Base-by-base conservation (phyloP, 2,888 invertebrate genomes). In the Apomyelois bistriatella region DNA sequence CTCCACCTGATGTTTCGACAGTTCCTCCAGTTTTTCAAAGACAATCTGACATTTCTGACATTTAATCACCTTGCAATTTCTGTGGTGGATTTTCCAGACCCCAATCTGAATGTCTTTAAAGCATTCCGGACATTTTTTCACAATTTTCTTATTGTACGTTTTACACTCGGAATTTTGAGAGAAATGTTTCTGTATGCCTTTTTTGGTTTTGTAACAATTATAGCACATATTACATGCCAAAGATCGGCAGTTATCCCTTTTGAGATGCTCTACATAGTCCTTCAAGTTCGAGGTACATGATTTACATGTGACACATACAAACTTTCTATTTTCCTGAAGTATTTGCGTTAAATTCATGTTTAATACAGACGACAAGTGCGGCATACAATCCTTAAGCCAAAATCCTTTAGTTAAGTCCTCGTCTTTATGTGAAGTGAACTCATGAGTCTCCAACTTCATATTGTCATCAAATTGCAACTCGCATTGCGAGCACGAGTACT, bases 401-500 rank as follows among this genome's bases (percentile, higher is more conserved):
- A 80, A 46, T 0, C 85, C 86, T 0, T 84, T 79, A 0, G 22
- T 16, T 0, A 52, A 48, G 15, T 73, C 16, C 1, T 15, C 46
- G 3, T 46, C 58, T 0, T 48, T 49, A 38, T 77, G 77, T 0
- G 54, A 36, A 0, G 32, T 42, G 1, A 54, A 53, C 12, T 78
- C 75, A 51, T 88, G 89, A 0, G 53, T 5, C 28, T 70, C 70
- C 1, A 87, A 53, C 0, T 76, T 68, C 0, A 28, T 15, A 0
- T 57, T 32, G 10, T 63, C 68, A 0, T 52, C 49, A 52, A 75
- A 85, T 1, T 54, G 55, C 0, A 42, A 22, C 0, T 50, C 41
- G 49, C 89, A 89, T 1, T 82, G 76, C 0, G 85, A 77, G 56
- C 89, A 89, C 0, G 64, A 60, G 9, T 62, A 67, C 0, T 55